Percentiles rank a stretch among this genome's conserved stretches.
These are phyloP conservation scores for Nycticorax nycticorax DNA, from an alignment of 2,113 vertebrate species.

Conservation along the genomic window DNA sequence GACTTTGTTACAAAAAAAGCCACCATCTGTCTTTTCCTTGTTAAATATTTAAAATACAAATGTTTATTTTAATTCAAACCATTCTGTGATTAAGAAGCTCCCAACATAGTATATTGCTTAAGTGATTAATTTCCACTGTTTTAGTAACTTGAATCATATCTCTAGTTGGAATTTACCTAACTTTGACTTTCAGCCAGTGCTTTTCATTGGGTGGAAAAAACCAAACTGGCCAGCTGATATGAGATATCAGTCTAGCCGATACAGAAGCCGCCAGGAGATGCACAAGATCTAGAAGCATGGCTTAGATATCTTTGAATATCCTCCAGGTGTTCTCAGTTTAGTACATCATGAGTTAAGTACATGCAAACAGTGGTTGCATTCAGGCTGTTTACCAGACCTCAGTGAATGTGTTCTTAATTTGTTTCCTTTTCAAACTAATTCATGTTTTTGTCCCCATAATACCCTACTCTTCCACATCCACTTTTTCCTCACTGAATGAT, in stretches of 20 bases:
- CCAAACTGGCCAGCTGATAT: not conserved
- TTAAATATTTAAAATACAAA: not conserved
- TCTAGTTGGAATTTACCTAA: not conserved
- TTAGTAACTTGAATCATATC: not conserved
- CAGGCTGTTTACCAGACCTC: not conserved
- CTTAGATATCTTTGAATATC: not conserved
- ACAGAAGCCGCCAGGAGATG: not conserved
- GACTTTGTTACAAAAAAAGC: not conserved
- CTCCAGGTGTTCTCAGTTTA: not conserved
- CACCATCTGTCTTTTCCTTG: not conserved
- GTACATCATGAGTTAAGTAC: not conserved
- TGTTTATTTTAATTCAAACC: not conserved
- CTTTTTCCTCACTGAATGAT: not conserved
- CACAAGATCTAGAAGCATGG: rapidly evolving
- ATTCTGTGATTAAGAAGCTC: not conserved
- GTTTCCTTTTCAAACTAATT: not conserved
- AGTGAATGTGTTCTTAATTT: not conserved
- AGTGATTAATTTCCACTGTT: not conserved
- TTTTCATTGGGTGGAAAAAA: not conserved
- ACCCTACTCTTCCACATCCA: not conserved
- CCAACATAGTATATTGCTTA: not conserved
- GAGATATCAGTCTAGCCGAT: not conserved
- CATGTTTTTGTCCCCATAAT: not conserved
- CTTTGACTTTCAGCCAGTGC: not conserved
- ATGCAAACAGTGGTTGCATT: not conserved